Evolutionary conservation across 2,113 vertebrate species (phyloP).

Genomic region (Xenopus tropicalis): UCB_Xtro_10.0 CM004448.2:95014501-95015000

Average conservation of each 20-base stretch:
- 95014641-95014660: conserved; percentile 51
- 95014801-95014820: no score
- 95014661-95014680: conserved; percentile 41
- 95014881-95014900: no score
- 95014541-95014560: conserved; percentile 37
- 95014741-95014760: not conserved
- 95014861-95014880: no score
- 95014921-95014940: no score
- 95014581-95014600: conserved; percentile 49
- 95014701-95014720: conserved; percentile 14
- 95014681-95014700: conserved; percentile 48
- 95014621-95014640: conserved; percentile 50
- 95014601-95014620: conserved; percentile 48
- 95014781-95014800: no score
- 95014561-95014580: conserved; percentile 35
- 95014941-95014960: no score
- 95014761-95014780: no score
- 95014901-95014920: no score
- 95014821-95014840: no score
- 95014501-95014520: conserved; percentile 43
- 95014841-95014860: no score
- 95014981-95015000: no score
- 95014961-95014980: no score
- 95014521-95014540: conserved; percentile 40
- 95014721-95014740: conserved; percentile 21